phyloP scores from a whole-genome alignment of 2,888 invertebrate genomes.

The Tetanocera ferruginea region DNA sequence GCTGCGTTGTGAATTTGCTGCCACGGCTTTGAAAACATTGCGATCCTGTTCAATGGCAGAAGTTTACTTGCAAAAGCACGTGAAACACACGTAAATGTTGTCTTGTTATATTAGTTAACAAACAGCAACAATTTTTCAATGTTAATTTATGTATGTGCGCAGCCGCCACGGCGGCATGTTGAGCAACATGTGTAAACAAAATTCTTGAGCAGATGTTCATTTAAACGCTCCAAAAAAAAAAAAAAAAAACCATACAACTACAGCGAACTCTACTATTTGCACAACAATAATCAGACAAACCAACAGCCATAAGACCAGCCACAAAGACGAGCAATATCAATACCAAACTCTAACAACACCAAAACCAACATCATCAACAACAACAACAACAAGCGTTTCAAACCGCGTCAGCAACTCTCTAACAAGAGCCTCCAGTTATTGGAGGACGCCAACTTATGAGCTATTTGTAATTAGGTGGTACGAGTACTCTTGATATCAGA shows the following conservation, averaged over 20 bases:
- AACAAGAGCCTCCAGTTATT: constrained; percentile 5
- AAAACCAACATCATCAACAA: not conserved
- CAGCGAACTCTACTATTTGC: constrained; percentile 33
- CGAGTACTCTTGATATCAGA: constrained; percentile 21
- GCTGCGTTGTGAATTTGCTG: too few species aligned
- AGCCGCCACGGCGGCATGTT: constrained; percentile 18
- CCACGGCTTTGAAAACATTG: too few species aligned
- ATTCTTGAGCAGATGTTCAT: constrained; percentile 33
- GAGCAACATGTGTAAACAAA: constrained; percentile 37
- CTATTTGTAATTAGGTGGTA: constrained; percentile 15
- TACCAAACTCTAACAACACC: not conserved
- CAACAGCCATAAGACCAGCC: not conserved
- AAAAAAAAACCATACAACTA: too few species aligned
- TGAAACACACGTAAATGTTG: not conserved
- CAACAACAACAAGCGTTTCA: not conserved
- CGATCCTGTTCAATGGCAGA: too few species aligned
- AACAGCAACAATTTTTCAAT: constrained; percentile 20
- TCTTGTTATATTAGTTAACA: constrained; percentile 1
- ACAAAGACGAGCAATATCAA: not conserved
- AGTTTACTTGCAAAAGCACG: not conserved
- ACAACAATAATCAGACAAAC: not conserved
- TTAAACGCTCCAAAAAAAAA: not conserved
- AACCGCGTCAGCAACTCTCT: not conserved
- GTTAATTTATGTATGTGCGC: constrained; percentile 31
- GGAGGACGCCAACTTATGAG: constrained; percentile 14